These are phyloP conservation scores for Leptodactylus fuscus DNA, from an alignment of 2,113 vertebrate genomes.

Conservation along the genomic window DNA sequence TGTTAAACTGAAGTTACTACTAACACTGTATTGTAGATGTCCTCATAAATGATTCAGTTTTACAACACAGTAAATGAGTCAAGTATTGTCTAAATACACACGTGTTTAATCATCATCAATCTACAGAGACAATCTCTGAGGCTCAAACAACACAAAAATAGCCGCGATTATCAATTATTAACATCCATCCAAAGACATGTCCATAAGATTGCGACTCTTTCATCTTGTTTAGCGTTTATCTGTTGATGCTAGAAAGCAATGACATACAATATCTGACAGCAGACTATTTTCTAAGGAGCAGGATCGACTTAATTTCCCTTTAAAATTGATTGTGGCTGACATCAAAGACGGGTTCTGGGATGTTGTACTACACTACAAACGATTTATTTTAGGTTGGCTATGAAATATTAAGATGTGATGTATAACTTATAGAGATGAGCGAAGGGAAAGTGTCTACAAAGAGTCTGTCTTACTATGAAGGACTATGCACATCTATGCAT, in stretches of 20 bases:
- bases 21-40: background rate
- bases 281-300: background rate
- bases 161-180: constrained; percentile 20
- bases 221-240: background rate
- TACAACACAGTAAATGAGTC: background rate
- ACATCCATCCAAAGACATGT: background rate
- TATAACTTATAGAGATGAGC: too few relatives aligned
- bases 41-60: background rate
- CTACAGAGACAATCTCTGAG: background rate
- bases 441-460: too few relatives aligned
- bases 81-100: background rate
- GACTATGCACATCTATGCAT: too few relatives aligned
- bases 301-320: background rate
- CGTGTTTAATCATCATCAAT: background rate
- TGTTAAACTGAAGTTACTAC: too few relatives aligned
- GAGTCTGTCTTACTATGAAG: too few relatives aligned
- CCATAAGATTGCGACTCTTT: background rate
- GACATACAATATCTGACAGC: background rate
- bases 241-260: background rate
- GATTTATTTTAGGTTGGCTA: background rate
- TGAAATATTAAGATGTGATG: background rate
- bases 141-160: background rate
- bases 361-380: background rate
- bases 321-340: background rate
- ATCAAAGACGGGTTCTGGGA: background rate